Evolutionary conservation across 2,888 invertebrate genomes (phyloP), one percentile per base, ranked within the genome.

Genomic region (Synanthedon tipuliformis): DNA sequence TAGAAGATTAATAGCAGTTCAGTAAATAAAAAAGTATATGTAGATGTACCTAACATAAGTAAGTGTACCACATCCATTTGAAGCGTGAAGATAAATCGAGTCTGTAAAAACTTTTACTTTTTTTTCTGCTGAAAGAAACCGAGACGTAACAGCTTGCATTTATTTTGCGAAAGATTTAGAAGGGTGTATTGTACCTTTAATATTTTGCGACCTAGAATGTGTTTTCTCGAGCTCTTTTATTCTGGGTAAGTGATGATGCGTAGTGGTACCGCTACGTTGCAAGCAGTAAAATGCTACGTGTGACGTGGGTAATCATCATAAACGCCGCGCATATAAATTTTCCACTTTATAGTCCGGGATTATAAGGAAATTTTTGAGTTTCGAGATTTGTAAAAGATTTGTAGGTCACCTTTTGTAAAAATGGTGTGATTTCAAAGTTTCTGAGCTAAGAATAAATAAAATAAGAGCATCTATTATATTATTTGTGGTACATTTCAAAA

Each of bases 131-230:
- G 55, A 54, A 60, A 55, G 61, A 63, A 61, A 63, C 63, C 60
- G 58, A 10, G 10, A 55, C 60, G 72, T 73, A 75, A 75, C 71
- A 71, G 71, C 74, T 72, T 73, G 73, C 73, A 73, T 77, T 78
- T 78, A 74, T 76, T 74, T 72, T 65, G 66, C 62, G 61, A 71
- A 66, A 68, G 69, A 71, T 71, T 66, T 71, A 70, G 62, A 63
- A 61, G 62, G 57, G 59, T 60, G 58, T 61, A 15, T 52, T 51
- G 50, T 52, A 55, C 50, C 50, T 55, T 57, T 57, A 57, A 58
- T 57, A 61, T 59, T 57, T 57, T n/a, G 48, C 40, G 54, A 54
- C 50, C 52, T 52, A 15, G 48, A 50, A 52, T 54, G 49, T 41
- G 54, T 51, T 13, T 51, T 45, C 53, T 52, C 8, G 52, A 50